A percentile compares a stretch with the other conserved stretches of the same genome.
Conservation (phyloP, 2,113 vertebrate genomes). For the Xyrauchen texanus region DNA sequence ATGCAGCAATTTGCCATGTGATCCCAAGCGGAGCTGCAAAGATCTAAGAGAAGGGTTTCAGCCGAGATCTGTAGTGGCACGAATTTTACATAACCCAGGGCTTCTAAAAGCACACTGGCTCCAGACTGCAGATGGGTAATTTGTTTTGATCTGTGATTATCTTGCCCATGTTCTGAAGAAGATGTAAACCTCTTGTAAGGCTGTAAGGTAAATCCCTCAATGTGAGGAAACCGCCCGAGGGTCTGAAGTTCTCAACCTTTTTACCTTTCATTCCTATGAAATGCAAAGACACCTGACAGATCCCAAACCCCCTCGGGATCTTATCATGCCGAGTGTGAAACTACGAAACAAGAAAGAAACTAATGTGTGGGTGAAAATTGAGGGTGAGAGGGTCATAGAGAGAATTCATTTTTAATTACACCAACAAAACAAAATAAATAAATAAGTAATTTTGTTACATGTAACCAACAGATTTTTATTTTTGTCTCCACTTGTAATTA, state of each 20-base stretch:
- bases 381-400: neutral
- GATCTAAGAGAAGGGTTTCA: constrained; percentile 9
- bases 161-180: constrained; percentile 72
- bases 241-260: constrained; percentile 69
- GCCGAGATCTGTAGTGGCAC: constrained; percentile 48
- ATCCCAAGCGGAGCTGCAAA: neutral
- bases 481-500: constrained; percentile 65
- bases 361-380: neutral
- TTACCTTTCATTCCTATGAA: constrained; percentile 60
- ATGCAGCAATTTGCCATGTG: neutral
- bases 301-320: constrained; percentile 72
- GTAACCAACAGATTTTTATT: constrained; percentile 40
- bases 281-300: constrained; percentile 80
- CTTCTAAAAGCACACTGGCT: constrained; percentile 73
- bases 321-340: constrained; percentile 65
- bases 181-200: constrained; percentile 79
- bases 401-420: constrained; percentile 45
- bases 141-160: constrained; percentile 82
- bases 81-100: constrained; percentile 76
- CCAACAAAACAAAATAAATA: constrained; percentile 33
- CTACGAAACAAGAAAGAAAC: neutral
- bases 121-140: constrained; percentile 78
- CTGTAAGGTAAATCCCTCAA: constrained; percentile 79
- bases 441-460: constrained; percentile 41
- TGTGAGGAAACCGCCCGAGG: constrained; percentile 74